Evolutionary conservation across 2,113 vertebrate species (phyloP).

Genomic region (Lophura nycthemera): DNA sequence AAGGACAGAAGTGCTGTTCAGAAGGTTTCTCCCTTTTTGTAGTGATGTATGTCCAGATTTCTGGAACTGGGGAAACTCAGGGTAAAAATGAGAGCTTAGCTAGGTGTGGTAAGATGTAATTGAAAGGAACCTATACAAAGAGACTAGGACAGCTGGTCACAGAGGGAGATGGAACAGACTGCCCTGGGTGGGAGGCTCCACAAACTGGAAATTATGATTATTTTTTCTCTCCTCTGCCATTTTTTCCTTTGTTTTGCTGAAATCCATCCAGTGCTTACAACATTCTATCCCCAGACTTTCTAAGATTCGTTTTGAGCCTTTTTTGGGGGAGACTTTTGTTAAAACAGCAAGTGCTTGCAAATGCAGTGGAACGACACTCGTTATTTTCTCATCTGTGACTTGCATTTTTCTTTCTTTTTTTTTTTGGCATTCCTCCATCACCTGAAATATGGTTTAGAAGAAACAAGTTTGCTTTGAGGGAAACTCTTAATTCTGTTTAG

Average conservation of each 20-base stretch:
- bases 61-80: background rate
- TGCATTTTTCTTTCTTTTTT: background rate
- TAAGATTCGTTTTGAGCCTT: background rate
- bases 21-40: background rate
- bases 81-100: background rate
- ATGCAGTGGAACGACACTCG: constrained; percentile 27
- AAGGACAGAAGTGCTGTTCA: background rate
- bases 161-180: background rate
- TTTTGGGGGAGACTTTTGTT: background rate
- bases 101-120: background rate
- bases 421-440: constrained; percentile 28
- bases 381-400: constrained; percentile 43
- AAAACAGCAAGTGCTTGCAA: background rate
- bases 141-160: background rate
- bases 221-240: background rate
- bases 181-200: background rate
- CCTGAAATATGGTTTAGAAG: constrained; percentile 49
- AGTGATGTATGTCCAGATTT: background rate
- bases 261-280: background rate
- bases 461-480: constrained; percentile 50
- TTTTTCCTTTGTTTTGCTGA: background rate
- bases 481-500: constrained; percentile 61
- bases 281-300: background rate
- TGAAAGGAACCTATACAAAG: background rate
- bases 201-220: background rate